Conservation (phyloP, 2,888 invertebrate species). For the Palloptera scutellata region DNA sequence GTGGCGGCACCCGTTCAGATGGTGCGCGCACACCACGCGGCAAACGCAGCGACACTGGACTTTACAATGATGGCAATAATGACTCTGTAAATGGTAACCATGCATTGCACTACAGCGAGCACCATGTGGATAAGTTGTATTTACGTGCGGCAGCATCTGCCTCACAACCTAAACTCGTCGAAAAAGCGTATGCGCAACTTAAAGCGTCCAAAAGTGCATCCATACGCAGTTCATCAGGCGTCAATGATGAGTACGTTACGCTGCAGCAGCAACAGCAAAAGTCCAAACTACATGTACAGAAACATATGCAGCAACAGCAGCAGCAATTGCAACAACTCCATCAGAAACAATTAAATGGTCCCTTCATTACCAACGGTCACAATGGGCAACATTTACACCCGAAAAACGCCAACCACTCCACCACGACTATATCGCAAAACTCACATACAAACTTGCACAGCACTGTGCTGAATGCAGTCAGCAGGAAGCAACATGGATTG, state of each 20-base stretch:
- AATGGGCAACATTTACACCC: constrained; percentile 60
- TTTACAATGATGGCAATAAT: constrained; percentile 8
- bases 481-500: constrained; percentile 59
- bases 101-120: constrained; percentile 69
- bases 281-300: constrained; percentile 42
- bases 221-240: constrained; percentile 1
- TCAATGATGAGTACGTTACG: constrained; percentile 59
- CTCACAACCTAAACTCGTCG: constrained; percentile 66
- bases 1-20: constrained; percentile 74
- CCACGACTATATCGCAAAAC: background rate
- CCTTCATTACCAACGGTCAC: constrained; percentile 57
- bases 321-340: constrained; percentile 43
- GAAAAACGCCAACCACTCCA: constrained; percentile 41
- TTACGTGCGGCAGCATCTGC: constrained; percentile 66
- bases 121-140: constrained; percentile 77
- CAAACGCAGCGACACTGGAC: constrained; percentile 45
- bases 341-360: constrained; percentile 43
- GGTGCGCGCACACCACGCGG: constrained; percentile 69
- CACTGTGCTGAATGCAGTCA: constrained; percentile 49
- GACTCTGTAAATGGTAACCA: constrained; percentile 34
- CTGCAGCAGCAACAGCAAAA: constrained; percentile 46
- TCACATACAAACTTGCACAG: constrained; percentile 7
- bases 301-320: constrained; percentile 46
- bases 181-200: constrained; percentile 63
- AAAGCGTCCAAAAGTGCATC: constrained; percentile 57